These are phyloP conservation scores for Sphenodon punctatus DNA, from an alignment of 2,797 vertebrate species.

Conservation along the genomic window DNA sequence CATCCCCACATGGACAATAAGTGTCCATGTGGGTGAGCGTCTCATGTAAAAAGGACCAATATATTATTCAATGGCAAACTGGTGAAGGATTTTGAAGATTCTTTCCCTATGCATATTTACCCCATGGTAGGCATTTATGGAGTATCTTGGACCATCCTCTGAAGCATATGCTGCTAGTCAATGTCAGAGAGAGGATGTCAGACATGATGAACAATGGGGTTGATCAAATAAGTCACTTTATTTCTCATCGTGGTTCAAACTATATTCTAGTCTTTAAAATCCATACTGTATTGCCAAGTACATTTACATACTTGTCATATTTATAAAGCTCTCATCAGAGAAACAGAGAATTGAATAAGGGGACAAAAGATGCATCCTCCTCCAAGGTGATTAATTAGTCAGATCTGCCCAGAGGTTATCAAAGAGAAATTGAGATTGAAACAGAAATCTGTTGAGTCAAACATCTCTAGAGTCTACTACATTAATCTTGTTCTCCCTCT, in stretches of 20 bases:
- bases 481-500: background rate
- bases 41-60: too few relatives aligned
- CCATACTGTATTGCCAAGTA: background rate
- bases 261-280: background rate
- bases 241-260: background rate
- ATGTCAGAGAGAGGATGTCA: background rate
- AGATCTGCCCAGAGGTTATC: background rate
- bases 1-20: too few relatives aligned
- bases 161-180: fast-evolving
- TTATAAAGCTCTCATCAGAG: background rate
- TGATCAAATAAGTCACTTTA: background rate
- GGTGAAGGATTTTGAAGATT: too few relatives aligned
- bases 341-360: background rate
- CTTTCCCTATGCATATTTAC: too few relatives aligned
- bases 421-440: background rate
- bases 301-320: background rate
- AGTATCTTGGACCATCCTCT: background rate
- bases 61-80: too few relatives aligned
- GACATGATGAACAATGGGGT: background rate
- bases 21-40: too few relatives aligned
- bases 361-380: background rate
- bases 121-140: too few relatives aligned
- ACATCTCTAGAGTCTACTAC: background rate
- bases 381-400: background rate
- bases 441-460: background rate